Base-by-base conservation (phyloP, 2,888 invertebrate species). In the Xylocampa areola region DNA sequence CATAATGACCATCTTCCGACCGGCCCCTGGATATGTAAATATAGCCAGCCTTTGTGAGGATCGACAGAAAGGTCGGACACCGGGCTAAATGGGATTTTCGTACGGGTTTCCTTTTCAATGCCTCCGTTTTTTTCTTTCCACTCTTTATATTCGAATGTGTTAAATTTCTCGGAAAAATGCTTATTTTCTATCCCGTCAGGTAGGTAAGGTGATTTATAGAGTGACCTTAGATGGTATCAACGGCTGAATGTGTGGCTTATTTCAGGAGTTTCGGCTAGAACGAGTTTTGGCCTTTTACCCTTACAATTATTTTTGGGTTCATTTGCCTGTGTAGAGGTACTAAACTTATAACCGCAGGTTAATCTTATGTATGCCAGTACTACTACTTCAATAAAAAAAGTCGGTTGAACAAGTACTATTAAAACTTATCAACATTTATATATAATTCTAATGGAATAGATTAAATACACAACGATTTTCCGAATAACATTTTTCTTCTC, bases 161-260 rank as follows among this genome's bases (percentile, higher is more conserved):
- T 92, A 91, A 92, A 93, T 93, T 92, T 91, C 79, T 85, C 83
- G 92, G 89, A 90, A 92, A 84, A 87, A 87, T 88, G 83, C 86
- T 80, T 86, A 88, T 87, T 90, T 85, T 86, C 83, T 80, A 77
- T 80, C 61, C 79, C 78, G 85, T 80, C 83, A 83, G 83, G 73
- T 81, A 74, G 77, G 84, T 81, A 81, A 82, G 84, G 74, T 81
- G 81, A 80, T 81, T 80, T 80, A 80, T 82, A 69, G 64, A 67
- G 54, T 67, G 73, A 68, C 71, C 71, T 67, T 68, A 67, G 68
- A 67, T 67, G 62, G 52, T 67, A 68, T 68, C 68, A 68, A 62
- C 43, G 44, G 59, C 2, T 67, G 61, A 63, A 60, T 67, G 52
- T 63, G 50, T 57, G 65, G 71, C 59, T 75, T 75, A 72, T 53